phyloP scores from a whole-genome alignment of 2,888 invertebrate species.

The Stictocephala bisonia region DNA sequence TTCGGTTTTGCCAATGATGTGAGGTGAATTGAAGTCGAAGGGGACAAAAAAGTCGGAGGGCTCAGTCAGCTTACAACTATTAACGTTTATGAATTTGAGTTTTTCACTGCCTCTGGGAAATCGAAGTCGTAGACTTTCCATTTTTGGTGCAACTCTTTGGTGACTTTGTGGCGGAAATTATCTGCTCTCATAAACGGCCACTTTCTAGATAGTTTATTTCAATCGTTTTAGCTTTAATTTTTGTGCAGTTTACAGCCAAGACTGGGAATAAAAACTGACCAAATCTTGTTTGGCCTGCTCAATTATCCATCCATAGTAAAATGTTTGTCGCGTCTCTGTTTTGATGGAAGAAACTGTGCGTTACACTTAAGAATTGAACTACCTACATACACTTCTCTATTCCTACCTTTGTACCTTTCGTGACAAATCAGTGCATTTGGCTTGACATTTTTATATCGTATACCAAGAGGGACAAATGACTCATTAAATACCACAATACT shows the following conservation, averaged over 20 bases:
- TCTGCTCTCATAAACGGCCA: too few relatives aligned
- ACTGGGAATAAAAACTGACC: background rate
- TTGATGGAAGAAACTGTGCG: background rate
- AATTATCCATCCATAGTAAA: background rate
- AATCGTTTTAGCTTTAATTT: background rate
- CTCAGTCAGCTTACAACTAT: too few relatives aligned
- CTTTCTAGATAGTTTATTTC: background rate
- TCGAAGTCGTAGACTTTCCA: too few relatives aligned
- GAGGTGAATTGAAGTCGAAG: too few relatives aligned
- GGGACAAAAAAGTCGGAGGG: too few relatives aligned
- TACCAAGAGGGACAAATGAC: slow-evolving; percentile 7
- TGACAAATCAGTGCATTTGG: background rate
- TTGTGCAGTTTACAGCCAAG: background rate
- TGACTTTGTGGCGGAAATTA: background rate
- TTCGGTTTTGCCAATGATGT: too few relatives aligned
- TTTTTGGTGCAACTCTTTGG: too few relatives aligned
- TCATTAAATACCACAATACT: slow-evolving; percentile 5
- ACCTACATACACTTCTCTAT: too few relatives aligned
- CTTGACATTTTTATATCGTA: background rate
- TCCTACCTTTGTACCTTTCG: background rate
- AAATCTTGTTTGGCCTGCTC: background rate
- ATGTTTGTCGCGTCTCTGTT: background rate
- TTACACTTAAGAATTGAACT: background rate
- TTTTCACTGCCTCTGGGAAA: too few relatives aligned
- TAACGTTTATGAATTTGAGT: too few relatives aligned